Evolutionary conservation across 2,888 invertebrate species (phyloP), one percentile per base, ranked within the genome.

Genomic region (Agrotis exclamationis): DNA sequence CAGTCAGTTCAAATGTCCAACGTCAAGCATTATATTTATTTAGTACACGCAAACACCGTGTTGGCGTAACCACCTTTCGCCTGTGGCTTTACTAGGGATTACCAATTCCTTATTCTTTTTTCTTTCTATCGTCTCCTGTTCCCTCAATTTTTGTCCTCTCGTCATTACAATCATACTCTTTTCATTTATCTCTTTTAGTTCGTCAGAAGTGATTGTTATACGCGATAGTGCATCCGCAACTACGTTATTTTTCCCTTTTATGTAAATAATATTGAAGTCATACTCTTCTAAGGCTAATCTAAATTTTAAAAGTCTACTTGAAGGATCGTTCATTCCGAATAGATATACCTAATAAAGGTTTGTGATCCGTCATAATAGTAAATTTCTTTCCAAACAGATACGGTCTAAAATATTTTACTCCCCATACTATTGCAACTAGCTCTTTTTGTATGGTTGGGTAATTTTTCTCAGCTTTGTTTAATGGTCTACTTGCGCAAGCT

Each of bases 71-170:
- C 53, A 53, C 53, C 53, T 53, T 53, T 53, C 53, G 7, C 24
- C 53, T 24, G 53, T 54, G 24, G 24, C 53, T 54, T 24, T 54
- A 54, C 53, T 54, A 28, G 9, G 54, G 16, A 54, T 54, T 9
- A 28, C 54, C 28, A 28, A 18, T 54, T 54, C 54, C 24, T 53
- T 24, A 53, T 53, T 53, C 53, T 53, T 53, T 16, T 22, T 14
- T 53, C 51, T 53, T 24, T 54, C 54, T 54, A 7, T 18, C 54
- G 24, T 54, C 9, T 54, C 28, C 18, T 54, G 54, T 54, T 54
- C 54, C 4, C 18, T 54, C 18, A 24, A 54, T 54, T 54, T 54
- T 54, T 54, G 54, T 54, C 54, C 54, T 54, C 54, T 54, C 54
- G 54, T 28, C 24, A 54, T 18, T 54, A 54, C 54, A 28, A 4